These are phyloP conservation scores for Gastrophryne carolinensis DNA, from an alignment of 2,797 vertebrate species.

Conservation along the genomic window DNA sequence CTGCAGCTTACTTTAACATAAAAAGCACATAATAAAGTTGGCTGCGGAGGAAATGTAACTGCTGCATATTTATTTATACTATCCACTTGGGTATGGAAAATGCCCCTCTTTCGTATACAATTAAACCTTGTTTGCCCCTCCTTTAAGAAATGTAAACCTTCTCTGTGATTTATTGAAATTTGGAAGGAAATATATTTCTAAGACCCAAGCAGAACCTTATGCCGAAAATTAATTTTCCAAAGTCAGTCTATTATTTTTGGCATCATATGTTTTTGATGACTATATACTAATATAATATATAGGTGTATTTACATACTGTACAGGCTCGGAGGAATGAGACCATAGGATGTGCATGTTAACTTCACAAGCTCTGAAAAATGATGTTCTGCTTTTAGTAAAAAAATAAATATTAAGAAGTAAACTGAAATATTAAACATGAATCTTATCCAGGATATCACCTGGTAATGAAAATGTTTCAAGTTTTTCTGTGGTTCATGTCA, in stretches of 20 bases:
- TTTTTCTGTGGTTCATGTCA: no score
- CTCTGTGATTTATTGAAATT: slow-evolving; percentile 43
- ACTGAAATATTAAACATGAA: no score
- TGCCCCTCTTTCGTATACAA: slow-evolving; percentile 12
- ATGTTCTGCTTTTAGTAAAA: no score
- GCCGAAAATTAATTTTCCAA: slow-evolving; percentile 52
- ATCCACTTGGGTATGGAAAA: slow-evolving; percentile 1
- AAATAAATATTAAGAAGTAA: no score
- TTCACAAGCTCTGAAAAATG: background rate
- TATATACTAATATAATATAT: slow-evolving; percentile 36
- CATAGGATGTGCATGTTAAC: slow-evolving; percentile 25
- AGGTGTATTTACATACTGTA: slow-evolving; percentile 31
- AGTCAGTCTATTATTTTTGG: slow-evolving; percentile 48
- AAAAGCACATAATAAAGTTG: slow-evolving; percentile 38
- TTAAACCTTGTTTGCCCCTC: slow-evolving; percentile 14
- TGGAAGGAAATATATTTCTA: slow-evolving; percentile 43
- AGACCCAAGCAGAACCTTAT: slow-evolving; percentile 29
- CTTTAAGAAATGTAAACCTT: slow-evolving; percentile 25
- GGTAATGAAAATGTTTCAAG: no score
- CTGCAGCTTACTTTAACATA: slow-evolving; percentile 4
- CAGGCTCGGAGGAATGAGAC: slow-evolving; percentile 6
- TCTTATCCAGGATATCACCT: no score
- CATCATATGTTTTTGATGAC: slow-evolving; percentile 41
- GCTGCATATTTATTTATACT: slow-evolving; percentile 31
- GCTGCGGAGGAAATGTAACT: slow-evolving; percentile 33